Conservation (phyloP, 2,797 vertebrate genomes). For the Yasuhikotakia modesta region DNA sequence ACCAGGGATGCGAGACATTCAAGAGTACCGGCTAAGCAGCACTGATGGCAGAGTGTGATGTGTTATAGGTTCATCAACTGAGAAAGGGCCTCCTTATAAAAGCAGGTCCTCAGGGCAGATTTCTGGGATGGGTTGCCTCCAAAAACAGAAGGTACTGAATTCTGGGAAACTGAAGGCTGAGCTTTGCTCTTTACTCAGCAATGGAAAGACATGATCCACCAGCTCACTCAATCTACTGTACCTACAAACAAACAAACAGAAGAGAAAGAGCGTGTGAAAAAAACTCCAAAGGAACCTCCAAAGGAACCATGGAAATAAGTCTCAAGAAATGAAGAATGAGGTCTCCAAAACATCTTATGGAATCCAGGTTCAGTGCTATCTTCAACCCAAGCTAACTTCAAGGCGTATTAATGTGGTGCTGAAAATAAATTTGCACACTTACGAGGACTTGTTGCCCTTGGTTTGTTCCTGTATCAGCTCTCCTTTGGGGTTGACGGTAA, state of each 20-base stretch:
- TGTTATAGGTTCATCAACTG: conserved; percentile 15
- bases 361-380: not conserved
- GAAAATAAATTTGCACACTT: conserved; percentile 67
- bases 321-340: not conserved
- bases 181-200: conserved; percentile 93
- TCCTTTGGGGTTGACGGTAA: conserved; percentile 98
- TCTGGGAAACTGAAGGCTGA: conserved; percentile 93
- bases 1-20: conserved; percentile 2
- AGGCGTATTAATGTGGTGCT: conserved; percentile 6
- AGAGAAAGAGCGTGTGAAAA: not conserved
- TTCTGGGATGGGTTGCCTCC: conserved; percentile 89
- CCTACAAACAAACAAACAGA: conserved; percentile 67
- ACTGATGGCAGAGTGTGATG: not conserved
- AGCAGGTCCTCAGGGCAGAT: conserved; percentile 87
- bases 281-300: not conserved
- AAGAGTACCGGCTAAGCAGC: not conserved
- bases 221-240: conserved; percentile 93
- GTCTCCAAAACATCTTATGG: not conserved
- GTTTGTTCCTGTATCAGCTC: conserved; percentile 97
- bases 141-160: conserved; percentile 97
- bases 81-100: conserved; percentile 66
- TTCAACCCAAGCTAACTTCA: not conserved
- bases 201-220: conserved; percentile 94
- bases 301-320: not conserved
- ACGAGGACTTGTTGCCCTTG: conserved; percentile 98